These are phyloP conservation scores for Tipula confusa DNA, from an alignment of 2,888 invertebrate genomes.

Conservation along the genomic window DNA sequence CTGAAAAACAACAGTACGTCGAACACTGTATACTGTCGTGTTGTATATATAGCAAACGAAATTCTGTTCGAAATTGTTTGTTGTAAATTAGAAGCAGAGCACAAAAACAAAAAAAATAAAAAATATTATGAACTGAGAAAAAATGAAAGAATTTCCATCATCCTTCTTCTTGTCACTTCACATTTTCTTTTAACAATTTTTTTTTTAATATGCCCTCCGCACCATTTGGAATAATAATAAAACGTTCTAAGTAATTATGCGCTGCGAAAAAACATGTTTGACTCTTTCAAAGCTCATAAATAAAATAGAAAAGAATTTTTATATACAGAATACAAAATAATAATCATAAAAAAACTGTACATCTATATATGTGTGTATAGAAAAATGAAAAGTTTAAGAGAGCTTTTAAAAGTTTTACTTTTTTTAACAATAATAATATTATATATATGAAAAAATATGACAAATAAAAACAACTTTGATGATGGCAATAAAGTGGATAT, in stretches of 20 bases:
- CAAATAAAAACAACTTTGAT: background rate
- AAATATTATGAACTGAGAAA: conserved; percentile 4
- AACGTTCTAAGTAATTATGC: conserved; percentile 20
- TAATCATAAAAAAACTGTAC: no score
- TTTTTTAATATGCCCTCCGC: conserved; percentile 20
- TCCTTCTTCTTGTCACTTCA: conserved; percentile 25
- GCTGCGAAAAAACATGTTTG: conserved; percentile 20
- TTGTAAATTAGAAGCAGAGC: conserved; percentile 15
- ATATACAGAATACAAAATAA: background rate
- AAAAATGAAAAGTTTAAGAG: background rate
- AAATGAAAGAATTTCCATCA: conserved; percentile 13
- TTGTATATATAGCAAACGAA: no score
- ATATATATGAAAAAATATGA: background rate
- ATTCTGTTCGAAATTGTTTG: background rate
- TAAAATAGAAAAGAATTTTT: background rate
- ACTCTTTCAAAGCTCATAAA: conserved; percentile 25
- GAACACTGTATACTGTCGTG: background rate
- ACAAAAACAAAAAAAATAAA: background rate
- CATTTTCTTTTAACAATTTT: background rate
- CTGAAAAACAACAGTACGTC: background rate
- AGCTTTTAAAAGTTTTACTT: background rate
- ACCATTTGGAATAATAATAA: conserved; percentile 25
- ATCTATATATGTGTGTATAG: no score
- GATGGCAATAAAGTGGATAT: background rate
- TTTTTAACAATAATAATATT: background rate